phyloP scores from a whole-genome alignment of 2,888 invertebrate genomes.

The Salticus scenicus region DNA sequence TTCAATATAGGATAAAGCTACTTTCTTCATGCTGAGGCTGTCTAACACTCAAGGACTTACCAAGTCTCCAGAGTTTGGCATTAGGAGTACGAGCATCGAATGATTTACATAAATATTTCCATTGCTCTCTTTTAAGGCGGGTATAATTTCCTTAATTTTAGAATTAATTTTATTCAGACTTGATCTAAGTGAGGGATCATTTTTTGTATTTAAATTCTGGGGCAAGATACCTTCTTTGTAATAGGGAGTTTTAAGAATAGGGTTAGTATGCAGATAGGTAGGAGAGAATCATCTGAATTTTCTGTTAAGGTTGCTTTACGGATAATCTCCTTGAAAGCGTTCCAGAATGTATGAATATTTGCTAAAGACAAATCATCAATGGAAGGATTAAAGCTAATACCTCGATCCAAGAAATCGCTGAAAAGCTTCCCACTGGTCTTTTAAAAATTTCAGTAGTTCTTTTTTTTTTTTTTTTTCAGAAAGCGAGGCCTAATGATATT shows the following conservation, averaged over 20 bases:
- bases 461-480: not conserved
- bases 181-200: not conserved
- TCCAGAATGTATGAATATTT: no score
- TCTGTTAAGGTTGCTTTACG: no score
- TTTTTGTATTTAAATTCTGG: not conserved
- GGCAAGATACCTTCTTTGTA: no score
- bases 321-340: no score
- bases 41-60: not conserved
- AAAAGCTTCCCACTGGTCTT: not conserved
- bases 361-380: not conserved
- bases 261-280: no score
- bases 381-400: not conserved
- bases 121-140: not conserved
- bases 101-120: not conserved
- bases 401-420: not conserved
- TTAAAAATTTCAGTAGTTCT: not conserved
- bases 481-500: not conserved
- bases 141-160: not conserved
- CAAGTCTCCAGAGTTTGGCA: slow-evolving; percentile 3
- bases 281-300: no score
- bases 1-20: not conserved
- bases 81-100: not conserved
- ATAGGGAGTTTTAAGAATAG: no score
- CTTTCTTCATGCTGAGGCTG: not conserved
- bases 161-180: slow-evolving; percentile 13